Base-by-base conservation (phyloP, 1,140 invertebrate genomes). In the Planococcus citri region DNA sequence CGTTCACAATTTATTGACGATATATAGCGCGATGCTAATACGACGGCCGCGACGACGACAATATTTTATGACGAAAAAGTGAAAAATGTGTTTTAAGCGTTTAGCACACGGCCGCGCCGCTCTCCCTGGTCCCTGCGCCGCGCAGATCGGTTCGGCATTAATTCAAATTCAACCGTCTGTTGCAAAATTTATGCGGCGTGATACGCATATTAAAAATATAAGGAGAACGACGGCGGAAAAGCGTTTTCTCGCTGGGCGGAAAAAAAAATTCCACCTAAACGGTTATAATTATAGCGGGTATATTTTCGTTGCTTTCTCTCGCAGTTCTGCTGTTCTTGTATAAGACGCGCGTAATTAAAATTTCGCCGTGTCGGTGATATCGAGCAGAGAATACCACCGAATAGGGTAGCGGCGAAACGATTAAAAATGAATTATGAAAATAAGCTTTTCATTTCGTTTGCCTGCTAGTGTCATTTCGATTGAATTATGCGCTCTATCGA, bases 371-470 rank as follows among this genome's bases (percentile, higher is more conserved):
- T 33, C 29, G 29, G 29, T 33, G 29, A 33, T 33, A 33, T 33
- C 29, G 4, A 33, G 29, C 12, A 33, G 29, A 33, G 29, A 33
- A 33, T 33, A 33, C 6, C n/a, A n/a, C n/a, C n/a, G 17, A 17
- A 17, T 51, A 51, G 41, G 41, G 41, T 51, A 14, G 41, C 41
- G 41, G 12, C 17, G 41, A 51, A 20, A 20, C 41, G 41, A 51
- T 51, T 51, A 51, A 51, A 51, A 51, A 51, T 51, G n/a, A 51
- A 51, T 51, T 51, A 51, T 51, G 41, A 51, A 51, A 51, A 51
- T 51, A 20, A 51, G 41, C 41, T 51, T 51, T 51, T 20, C 41
- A 20, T 51, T 51, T 51, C 41, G 41, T 51, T 51, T 20, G 41
- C n/a, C 41, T 51, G 41, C n/a, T 20, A 17, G 3, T 17, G 41